Percentiles rank a stretch among this genome's conserved stretches.
These are phyloP conservation scores for Troglohyphantes excavatus DNA, from an alignment of 2,888 invertebrate species.

Conservation along the genomic window DNA sequence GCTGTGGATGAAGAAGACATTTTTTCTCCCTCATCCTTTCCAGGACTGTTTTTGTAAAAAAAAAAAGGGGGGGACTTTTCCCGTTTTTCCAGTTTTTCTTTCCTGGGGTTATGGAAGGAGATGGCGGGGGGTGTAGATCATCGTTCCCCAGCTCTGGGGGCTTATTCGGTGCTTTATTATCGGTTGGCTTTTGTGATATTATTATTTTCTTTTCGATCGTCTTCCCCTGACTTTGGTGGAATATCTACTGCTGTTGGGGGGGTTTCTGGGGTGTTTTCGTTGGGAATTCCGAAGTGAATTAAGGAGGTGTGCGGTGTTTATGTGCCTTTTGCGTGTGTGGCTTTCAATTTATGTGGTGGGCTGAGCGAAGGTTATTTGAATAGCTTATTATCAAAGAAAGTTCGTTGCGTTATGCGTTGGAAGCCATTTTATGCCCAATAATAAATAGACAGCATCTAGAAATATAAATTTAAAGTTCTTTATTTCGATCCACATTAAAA, in stretches of 20 bases:
- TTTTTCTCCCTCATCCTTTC: slow-evolving; percentile 18
- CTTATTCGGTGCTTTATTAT: slow-evolving; percentile 57
- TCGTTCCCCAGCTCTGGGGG: slow-evolving; percentile 22
- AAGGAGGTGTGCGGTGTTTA: background rate
- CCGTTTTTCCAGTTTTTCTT: slow-evolving; percentile 4
- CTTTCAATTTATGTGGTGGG: background rate
- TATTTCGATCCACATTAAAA: no score
- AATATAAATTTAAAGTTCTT: no score
- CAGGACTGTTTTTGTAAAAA: slow-evolving; percentile 36
- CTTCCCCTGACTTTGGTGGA: background rate
- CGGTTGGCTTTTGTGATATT: background rate
- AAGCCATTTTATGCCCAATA: no score
- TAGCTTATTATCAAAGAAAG: background rate
- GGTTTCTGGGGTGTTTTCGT: background rate
- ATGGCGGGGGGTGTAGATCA: slow-evolving; percentile 28
- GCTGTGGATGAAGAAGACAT: slow-evolving; percentile 48
- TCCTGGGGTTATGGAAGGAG: slow-evolving; percentile 15
- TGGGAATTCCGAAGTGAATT: background rate
- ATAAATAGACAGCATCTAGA: no score
- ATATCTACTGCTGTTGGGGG: background rate
- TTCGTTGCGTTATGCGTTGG: no score
- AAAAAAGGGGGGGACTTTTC: background rate
- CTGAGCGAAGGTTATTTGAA: background rate
- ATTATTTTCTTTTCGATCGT: slow-evolving; percentile 14
- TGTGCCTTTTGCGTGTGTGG: background rate